These are phyloP conservation scores for Belonocnema kinseyi DNA, from an alignment of 1,140 invertebrate species.

Conservation along the genomic window DNA sequence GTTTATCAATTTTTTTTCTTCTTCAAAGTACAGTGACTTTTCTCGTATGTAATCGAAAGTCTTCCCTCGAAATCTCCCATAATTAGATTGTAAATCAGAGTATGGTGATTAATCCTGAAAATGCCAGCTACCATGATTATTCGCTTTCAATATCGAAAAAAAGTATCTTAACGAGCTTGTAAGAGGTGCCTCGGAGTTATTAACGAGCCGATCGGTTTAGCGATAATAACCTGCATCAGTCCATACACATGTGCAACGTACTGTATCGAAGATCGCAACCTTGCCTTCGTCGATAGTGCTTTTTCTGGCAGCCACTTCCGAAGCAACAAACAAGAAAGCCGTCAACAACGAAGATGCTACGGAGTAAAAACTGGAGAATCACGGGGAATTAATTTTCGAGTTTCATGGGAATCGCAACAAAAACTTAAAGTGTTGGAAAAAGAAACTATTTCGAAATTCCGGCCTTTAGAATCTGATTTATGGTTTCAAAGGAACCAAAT, in stretches of 20 bases:
- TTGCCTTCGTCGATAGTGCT: background rate
- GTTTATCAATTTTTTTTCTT: background rate
- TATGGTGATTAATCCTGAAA: conserved; percentile 25
- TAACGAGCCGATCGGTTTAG: conserved; percentile 29
- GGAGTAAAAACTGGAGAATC: background rate
- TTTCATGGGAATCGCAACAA: too few relatives aligned
- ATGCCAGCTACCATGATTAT: conserved; percentile 31
- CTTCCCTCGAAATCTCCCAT: background rate
- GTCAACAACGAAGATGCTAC: background rate
- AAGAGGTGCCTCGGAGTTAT: conserved; percentile 22
- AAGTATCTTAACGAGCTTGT: conserved; percentile 31
- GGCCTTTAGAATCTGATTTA: too few relatives aligned
- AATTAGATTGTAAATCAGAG: conserved; percentile 23
- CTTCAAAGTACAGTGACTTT: background rate
- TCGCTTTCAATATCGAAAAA: conserved; percentile 28
- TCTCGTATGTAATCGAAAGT: background rate
- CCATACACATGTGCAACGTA: conserved; percentile 25
- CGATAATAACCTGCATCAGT: conserved; percentile 30
- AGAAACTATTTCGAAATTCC: too few relatives aligned
- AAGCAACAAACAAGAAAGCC: conserved; percentile 31
- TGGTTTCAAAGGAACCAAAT: too few relatives aligned
- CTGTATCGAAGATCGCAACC: conserved; percentile 9
- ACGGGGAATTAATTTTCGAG: background rate
- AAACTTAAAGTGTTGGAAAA: too few relatives aligned
- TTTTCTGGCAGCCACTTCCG: conserved; percentile 31